Evolutionary conservation across 2,113 vertebrate species (phyloP).

Genomic region (Penelope pileata): DNA sequence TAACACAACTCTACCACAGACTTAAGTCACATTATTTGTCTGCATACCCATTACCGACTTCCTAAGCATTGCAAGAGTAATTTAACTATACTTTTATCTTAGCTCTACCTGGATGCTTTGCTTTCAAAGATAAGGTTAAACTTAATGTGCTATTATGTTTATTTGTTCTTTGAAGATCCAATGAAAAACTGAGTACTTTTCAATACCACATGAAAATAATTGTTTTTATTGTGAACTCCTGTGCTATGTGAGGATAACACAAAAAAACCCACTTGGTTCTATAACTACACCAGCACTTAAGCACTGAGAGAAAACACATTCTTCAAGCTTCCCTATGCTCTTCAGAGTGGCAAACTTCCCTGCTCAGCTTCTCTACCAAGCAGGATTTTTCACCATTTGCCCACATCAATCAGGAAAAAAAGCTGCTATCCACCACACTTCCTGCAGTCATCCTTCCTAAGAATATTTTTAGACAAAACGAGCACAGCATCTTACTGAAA

Average conservation of each 20-base stretch:
- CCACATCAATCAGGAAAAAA: neutral
- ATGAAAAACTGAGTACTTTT: neutral
- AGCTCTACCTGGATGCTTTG: neutral
- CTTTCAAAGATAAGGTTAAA: neutral
- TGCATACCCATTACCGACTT: neutral
- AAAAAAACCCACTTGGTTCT: neutral
- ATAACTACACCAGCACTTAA: neutral
- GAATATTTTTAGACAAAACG: neutral
- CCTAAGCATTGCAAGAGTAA: neutral
- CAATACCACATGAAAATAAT: neutral
- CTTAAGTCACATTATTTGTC: neutral
- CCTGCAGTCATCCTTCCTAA: neutral
- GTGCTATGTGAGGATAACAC: neutral
- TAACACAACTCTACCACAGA: neutral
- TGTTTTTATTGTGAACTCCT: neutral
- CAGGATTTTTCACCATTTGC: neutral
- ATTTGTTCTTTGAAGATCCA: neutral
- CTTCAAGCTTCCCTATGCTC: neutral
- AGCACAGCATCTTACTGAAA: neutral
- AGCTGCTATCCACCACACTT: neutral
- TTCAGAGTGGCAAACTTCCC: neutral
- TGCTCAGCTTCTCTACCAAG: neutral
- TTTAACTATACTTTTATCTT: neutral
- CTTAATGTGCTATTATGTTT: neutral
- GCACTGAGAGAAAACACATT: neutral